These are phyloP conservation scores for Paradisaea rubra DNA, from an alignment of 2,113 vertebrate species.

Conservation along the genomic window DNA sequence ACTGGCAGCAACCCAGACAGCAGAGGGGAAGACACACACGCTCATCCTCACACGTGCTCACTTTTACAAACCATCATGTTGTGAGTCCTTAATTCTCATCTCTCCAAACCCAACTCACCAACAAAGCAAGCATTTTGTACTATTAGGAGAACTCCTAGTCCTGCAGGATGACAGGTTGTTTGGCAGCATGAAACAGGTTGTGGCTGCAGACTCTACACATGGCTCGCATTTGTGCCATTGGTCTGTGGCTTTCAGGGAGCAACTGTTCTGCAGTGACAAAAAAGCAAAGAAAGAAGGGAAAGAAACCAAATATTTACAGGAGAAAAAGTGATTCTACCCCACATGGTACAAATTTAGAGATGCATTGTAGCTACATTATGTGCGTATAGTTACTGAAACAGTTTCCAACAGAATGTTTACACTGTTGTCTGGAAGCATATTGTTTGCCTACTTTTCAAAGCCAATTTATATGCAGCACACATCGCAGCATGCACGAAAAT, in stretches of 20 bases:
- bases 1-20: slow-evolving; percentile 26
- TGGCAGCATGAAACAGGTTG: not conserved
- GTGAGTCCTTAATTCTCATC: not conserved
- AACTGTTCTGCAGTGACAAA: not conserved
- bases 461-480: slow-evolving; percentile 68
- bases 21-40: not conserved
- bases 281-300: not conserved
- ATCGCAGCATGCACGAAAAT: slow-evolving; percentile 47
- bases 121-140: not conserved
- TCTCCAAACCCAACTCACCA: not conserved
- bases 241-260: not conserved
- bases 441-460: slow-evolving; percentile 51
- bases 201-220: not conserved
- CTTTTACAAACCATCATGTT: not conserved
- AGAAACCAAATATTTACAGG: slow-evolving; percentile 44
- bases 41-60: not conserved
- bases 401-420: slow-evolving; percentile 47
- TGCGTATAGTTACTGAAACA: slow-evolving; percentile 22
- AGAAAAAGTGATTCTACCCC: not conserved
- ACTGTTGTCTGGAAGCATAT: slow-evolving; percentile 34
- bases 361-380: slow-evolving; percentile 52
- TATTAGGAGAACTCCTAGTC: not conserved
- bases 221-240: not conserved
- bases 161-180: not conserved
- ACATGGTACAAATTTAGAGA: slow-evolving; percentile 29